These are phyloP conservation scores for Folsomia manolachei DNA, from an alignment of 2,888 invertebrate genomes.

Conservation along the genomic window DNA sequence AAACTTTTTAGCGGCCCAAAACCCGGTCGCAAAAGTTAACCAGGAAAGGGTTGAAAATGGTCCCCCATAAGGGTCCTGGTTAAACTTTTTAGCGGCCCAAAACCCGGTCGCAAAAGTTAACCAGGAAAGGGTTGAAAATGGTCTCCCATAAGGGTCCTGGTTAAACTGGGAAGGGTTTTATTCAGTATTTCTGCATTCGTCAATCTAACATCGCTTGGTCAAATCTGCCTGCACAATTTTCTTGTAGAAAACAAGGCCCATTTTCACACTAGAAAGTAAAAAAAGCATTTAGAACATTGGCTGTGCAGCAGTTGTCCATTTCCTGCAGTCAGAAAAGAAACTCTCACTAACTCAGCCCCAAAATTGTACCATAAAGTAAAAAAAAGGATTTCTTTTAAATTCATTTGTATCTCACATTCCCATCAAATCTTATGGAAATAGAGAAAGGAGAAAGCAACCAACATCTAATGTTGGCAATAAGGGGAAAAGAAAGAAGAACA, in stretches of 20 bases:
- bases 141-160: no score
- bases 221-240: not conserved
- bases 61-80: not conserved
- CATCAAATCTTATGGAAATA: not conserved
- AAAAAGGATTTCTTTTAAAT: not conserved
- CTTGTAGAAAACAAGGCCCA: not conserved
- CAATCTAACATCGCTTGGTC: no score
- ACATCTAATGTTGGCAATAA: not conserved
- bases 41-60: not conserved
- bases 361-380: not conserved
- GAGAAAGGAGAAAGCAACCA: not conserved
- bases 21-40: no score
- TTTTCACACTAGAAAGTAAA: not conserved
- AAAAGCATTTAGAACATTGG: not conserved
- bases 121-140: no score
- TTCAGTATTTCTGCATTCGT: no score
- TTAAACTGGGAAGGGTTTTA: no score
- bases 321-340: not conserved
- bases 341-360: no score
- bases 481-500: not conserved
- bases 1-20: slow-evolving; percentile 32
- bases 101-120: no score
- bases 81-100: no score
- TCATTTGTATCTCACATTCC: not conserved
- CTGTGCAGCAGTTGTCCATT: not conserved